Percentiles rank a stretch among this genome's conserved stretches.
These are phyloP conservation scores for Helogale parvula DNA, from an alignment of 2,113 vertebrate species.

Conservation along the genomic window DNA sequence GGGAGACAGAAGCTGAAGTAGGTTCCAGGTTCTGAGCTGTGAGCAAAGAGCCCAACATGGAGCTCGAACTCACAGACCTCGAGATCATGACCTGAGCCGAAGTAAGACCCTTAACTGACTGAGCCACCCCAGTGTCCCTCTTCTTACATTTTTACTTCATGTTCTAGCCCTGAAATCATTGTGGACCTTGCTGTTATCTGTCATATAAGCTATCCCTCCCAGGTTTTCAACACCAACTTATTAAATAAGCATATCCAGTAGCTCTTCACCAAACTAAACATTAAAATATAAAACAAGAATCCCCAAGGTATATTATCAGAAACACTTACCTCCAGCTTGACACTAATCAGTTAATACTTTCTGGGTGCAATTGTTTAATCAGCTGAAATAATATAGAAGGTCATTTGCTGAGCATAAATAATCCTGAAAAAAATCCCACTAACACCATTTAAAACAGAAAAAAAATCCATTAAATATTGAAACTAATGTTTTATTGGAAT, in stretches of 20 bases:
- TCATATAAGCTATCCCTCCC: neutral
- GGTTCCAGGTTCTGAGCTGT: no score
- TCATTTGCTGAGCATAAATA: neutral
- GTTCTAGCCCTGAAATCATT: neutral
- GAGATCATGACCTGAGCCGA: no score
- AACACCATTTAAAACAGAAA: neutral
- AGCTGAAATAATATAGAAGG: neutral
- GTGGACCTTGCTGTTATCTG: neutral
- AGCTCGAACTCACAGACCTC: no score
- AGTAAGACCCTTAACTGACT: no score
- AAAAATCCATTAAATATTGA: neutral
- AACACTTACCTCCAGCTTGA: neutral
- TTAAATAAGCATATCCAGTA: neutral
- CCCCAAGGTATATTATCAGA: neutral
- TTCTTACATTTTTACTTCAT: neutral
- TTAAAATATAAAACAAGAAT: slow-evolving; percentile 14
- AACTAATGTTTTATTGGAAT: neutral
- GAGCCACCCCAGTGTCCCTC: no score
- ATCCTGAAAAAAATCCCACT: neutral
- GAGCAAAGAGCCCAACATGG: no score
- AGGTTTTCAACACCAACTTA: neutral
- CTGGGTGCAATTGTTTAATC: neutral
- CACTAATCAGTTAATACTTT: neutral
- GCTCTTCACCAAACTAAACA: neutral
- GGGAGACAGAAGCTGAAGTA: no score